Evolutionary conservation across 2,113 vertebrate species (phyloP).

Genomic region (Corythoichthys intestinalis): DNA sequence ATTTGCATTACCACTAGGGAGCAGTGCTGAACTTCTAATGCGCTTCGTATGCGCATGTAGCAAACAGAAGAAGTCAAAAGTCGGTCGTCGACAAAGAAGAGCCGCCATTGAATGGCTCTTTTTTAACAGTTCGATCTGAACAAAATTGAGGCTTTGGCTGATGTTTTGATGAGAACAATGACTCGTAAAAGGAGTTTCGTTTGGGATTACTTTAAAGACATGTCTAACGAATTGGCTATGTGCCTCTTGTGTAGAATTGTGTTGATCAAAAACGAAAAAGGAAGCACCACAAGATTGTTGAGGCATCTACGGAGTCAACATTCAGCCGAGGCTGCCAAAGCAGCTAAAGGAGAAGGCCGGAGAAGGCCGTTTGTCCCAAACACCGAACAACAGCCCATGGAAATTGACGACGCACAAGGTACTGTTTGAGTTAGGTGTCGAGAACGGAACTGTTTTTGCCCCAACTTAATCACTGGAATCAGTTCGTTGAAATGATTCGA

Average conservation of each 20-base stretch:
- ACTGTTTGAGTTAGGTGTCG: background rate
- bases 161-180: slow-evolving; percentile 20
- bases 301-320: slow-evolving; percentile 59
- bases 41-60: too few relatives aligned
- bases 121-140: background rate
- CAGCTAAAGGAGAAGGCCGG: slow-evolving; percentile 8
- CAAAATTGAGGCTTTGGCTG: too few relatives aligned
- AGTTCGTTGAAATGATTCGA: background rate
- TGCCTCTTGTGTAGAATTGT: slow-evolving; percentile 51
- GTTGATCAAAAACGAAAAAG: slow-evolving; percentile 31
- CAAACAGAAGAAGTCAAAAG: background rate
- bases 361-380: background rate
- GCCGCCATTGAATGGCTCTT: background rate
- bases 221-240: slow-evolving; percentile 35
- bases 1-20: slow-evolving; percentile 1
- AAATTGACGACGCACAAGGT: slow-evolving; percentile 22
- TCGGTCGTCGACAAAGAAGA: background rate
- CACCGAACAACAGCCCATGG: background rate
- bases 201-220: slow-evolving; percentile 52
- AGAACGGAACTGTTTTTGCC: background rate
- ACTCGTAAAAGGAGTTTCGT: slow-evolving; percentile 51
- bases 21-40: background rate
- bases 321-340: slow-evolving; percentile 30
- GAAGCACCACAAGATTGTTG: slow-evolving; percentile 57
- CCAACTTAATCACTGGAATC: background rate